Evolutionary conservation across 92 coral and sea anemone species (phyloP), one percentile per base, ranked within the genome.

Genomic region (Zoanthus solanderi): DNA sequence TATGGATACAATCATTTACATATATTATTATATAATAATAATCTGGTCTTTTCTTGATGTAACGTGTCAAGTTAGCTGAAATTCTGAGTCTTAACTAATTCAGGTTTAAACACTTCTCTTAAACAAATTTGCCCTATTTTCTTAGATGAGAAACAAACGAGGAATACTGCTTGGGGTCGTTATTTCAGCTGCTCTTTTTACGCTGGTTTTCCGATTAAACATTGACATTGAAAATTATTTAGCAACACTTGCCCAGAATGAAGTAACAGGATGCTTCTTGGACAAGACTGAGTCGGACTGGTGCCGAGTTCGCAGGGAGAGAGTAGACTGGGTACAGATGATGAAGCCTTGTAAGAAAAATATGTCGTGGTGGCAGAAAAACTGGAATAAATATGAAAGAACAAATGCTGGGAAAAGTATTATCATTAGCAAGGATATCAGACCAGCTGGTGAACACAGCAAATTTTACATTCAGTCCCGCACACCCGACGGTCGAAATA

Each of bases 291-390:
- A 78, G 84, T 32, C 53, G 57, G 92, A 93, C 75, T 93, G 95
- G 95, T 86, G 91, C 60, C 86, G 95, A 60, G 81, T 87, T 45
- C 87, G 93, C 11, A 65, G 87, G 9, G 53, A 84, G 34, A 82
- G 95, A 42, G 87, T 89, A 0, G 84, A 93, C 88, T 88, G 89
- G 89, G 54, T 69, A 69, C 57, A 50, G 47, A 84, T 93, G 58
- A 17, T 93, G 17, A 80, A 87, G 17, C 92, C 93, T 34, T 90
- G 95, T 63, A 54, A 14, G 11, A 75, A 88, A 11, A 78, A 90
- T 28, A 54, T 84, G 79, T 87, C 83, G 34, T 93, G 95, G 95
- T 85, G 90, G 46, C 68, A 57, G 76, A 87, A 74, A 76, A 87
- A 78, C 71, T 71, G 88, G 88, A 79, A 82, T 23, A 75, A 87